Conservation (phyloP, 35 echinoderm and acorn worm species). For the Lytechinus pictus region DNA sequence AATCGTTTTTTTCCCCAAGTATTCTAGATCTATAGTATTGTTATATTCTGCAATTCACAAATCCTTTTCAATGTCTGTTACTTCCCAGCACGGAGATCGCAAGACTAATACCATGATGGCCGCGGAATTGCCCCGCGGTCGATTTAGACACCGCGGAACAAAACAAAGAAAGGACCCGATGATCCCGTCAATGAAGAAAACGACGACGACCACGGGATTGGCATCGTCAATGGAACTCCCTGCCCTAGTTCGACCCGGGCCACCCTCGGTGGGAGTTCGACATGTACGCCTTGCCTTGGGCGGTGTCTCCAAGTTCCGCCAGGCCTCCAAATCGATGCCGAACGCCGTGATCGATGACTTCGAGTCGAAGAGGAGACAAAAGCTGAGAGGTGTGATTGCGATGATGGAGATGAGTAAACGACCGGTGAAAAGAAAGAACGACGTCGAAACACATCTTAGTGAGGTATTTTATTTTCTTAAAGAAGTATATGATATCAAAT, state of each 20-base stretch:
- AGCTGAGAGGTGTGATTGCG: slow-evolving; percentile 54
- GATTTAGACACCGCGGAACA: neutral
- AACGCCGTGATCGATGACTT: neutral
- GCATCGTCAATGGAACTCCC: neutral
- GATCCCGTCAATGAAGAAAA: neutral
- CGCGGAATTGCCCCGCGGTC: slow-evolving; percentile 31
- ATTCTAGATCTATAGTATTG: no score
- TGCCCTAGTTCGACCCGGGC: neutral
- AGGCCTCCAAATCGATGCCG: slow-evolving; percentile 18
- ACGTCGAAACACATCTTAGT: neutral
- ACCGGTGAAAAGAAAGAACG: slow-evolving; percentile 39
- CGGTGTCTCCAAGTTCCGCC: neutral
- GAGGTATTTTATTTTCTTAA: neutral
- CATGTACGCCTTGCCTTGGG: neutral
- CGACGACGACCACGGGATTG: neutral
- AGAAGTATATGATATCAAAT: no score
- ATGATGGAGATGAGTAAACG: slow-evolving; percentile 60
- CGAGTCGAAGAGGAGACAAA: slow-evolving; percentile 46
- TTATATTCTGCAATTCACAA: no score
- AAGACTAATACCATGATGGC: slow-evolving; percentile 24
- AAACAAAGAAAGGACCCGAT: neutral
- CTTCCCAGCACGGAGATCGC: neutral
- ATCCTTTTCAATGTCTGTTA: neutral
- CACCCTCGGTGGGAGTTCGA: neutral
- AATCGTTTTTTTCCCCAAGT: no score